Percentiles rank a stretch among this genome's conserved stretches.
Evolutionary conservation across 2,888 invertebrate species (phyloP).

Genomic region (Watsonalla binaria): DNA sequence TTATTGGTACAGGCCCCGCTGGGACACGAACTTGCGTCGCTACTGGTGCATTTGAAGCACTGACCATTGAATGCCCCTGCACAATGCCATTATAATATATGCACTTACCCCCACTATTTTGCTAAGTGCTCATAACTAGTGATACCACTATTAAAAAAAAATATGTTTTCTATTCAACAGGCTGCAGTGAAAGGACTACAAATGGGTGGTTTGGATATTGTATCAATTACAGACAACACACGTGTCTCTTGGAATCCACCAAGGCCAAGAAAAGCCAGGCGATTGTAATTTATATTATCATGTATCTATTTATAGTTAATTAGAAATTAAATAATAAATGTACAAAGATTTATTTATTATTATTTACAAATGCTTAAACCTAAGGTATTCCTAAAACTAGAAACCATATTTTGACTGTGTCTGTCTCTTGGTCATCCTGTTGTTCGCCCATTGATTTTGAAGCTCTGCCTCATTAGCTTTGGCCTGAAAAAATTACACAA

Average conservation of each 20-base stretch:
- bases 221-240: slow-evolving; percentile 96
- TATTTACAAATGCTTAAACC: slow-evolving; percentile 1
- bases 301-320: slow-evolving; percentile 2
- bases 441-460: slow-evolving; percentile 96
- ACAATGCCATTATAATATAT: too few relatives aligned
- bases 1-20: too few relatives aligned
- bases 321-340: slow-evolving; percentile 3
- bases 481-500: slow-evolving; percentile 83
- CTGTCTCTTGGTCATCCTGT: slow-evolving; percentile 88
- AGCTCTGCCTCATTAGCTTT: slow-evolving; percentile 96
- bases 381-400: slow-evolving; percentile 56
- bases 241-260: slow-evolving; percentile 90
- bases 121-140: too few relatives aligned
- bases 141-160: slow-evolving; percentile 1
- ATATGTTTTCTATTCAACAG: slow-evolving; percentile 70
- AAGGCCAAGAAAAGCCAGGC: slow-evolving; percentile 89
- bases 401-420: slow-evolving; percentile 98
- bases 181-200: slow-evolving; percentile 95
- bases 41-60: too few relatives aligned
- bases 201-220: slow-evolving; percentile 92
- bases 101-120: too few relatives aligned
- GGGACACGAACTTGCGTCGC: too few relatives aligned
- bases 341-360: slow-evolving; percentile 6
- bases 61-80: too few relatives aligned
- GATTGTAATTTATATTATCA: slow-evolving; percentile 79